A percentile compares a stretch with the other conserved stretches of the same genome.
Evolutionary conservation across 2,888 invertebrate genomes (phyloP).

Genomic region (Eristalis tenax): DNA sequence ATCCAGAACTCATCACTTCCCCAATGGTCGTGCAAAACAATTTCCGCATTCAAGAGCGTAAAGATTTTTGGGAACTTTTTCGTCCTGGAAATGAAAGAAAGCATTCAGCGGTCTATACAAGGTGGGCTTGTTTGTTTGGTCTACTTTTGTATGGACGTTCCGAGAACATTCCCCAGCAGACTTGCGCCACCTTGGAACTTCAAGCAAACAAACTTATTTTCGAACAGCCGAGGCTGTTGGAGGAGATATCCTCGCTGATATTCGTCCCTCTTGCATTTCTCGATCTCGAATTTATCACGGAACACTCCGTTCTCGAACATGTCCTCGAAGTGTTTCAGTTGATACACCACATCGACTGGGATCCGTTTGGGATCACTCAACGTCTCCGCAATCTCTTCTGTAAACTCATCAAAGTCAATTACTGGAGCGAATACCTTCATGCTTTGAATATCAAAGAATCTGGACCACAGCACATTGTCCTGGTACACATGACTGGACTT

Average conservation of each 20-base stretch:
- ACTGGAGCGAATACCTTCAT: conserved; percentile 89
- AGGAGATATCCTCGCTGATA: conserved; percentile 85
- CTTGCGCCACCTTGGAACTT: conserved; percentile 91
- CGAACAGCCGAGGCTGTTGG: conserved; percentile 87
- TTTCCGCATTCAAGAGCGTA: conserved; percentile 87
- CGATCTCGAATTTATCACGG: conserved; percentile 89
- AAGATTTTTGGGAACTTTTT: conserved; percentile 73
- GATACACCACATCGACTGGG: conserved; percentile 88
- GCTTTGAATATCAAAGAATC: conserved; percentile 92
- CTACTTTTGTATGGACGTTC: conserved; percentile 71
- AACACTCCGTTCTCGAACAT: conserved; percentile 92
- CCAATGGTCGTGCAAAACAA: conserved; percentile 92
- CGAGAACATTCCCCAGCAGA: conserved; percentile 84
- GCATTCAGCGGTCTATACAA: no score
- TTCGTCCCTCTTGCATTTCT: conserved; percentile 81
- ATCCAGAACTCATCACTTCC: conserved; percentile 92
- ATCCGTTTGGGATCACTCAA: conserved; percentile 76
- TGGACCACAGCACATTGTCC: conserved; percentile 88
- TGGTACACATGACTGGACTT: conserved; percentile 84
- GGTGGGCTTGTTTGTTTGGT: not conserved
- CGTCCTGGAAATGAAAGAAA: conserved; percentile 11
- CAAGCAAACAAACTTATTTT: conserved; percentile 85
- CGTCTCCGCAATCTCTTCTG: conserved; percentile 83
- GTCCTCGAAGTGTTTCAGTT: conserved; percentile 92
- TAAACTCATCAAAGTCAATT: conserved; percentile 91